A percentile compares a stretch with the other conserved stretches of the same genome.
phyloP scores from a whole-genome alignment of 2,113 vertebrate species.

The Orcinus orca region DNA sequence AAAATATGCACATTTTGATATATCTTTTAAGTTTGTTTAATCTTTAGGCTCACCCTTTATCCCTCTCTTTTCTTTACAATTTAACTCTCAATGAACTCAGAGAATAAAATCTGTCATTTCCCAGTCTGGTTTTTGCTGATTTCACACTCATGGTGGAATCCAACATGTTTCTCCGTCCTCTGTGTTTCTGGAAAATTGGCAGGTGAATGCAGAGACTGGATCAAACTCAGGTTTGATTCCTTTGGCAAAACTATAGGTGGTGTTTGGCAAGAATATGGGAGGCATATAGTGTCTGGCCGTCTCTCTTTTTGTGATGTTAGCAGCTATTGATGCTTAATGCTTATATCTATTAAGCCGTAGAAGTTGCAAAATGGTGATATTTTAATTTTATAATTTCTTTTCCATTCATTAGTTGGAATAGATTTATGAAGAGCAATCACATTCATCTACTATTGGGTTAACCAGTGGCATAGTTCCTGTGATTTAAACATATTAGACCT shows the following conservation, averaged over 20 bases:
- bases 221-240: neutral
- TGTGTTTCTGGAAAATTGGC: neutral
- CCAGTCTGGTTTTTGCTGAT: neutral
- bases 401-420: neutral
- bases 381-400: neutral
- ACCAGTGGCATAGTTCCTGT: neutral
- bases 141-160: neutral
- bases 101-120: conserved; percentile 1
- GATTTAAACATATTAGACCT: neutral
- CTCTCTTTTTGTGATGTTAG: conserved; percentile 1
- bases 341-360: neutral
- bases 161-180: neutral
- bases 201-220: neutral
- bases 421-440: neutral
- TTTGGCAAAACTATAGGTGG: neutral
- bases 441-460: neutral
- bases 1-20: neutral
- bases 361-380: neutral
- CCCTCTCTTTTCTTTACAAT: neutral
- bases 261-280: neutral
- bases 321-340: neutral
- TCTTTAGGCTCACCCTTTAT: neutral
- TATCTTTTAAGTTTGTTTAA: neutral
- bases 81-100: neutral
- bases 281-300: neutral